These are phyloP conservation scores for Synergus japonicus DNA, from an alignment of 2,888 invertebrate genomes.

Conservation along the genomic window DNA sequence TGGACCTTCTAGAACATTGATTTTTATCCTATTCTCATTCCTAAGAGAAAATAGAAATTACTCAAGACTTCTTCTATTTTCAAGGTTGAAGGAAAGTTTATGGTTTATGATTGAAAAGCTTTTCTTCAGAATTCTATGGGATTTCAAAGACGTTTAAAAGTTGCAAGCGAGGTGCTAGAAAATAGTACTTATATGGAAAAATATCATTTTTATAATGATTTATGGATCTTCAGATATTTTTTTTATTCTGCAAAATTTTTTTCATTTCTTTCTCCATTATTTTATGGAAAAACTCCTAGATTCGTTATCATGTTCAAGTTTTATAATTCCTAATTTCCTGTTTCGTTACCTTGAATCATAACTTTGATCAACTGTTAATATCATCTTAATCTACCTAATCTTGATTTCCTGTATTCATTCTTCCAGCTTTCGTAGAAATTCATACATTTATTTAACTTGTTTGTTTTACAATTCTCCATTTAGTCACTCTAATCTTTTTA, in stretches of 20 bases:
- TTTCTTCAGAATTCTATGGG: background rate
- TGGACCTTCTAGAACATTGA: background rate
- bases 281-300: background rate
- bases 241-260: background rate
- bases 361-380: background rate
- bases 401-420: background rate
- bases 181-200: background rate
- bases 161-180: background rate
- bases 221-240: background rate
- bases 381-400: background rate
- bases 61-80: background rate
- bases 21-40: conserved; percentile 13
- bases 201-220: background rate
- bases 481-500: background rate
- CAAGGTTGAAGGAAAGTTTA: background rate
- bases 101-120: background rate
- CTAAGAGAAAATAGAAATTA: conserved; percentile 2
- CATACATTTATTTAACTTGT: background rate
- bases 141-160: too few species aligned
- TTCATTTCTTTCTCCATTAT: background rate
- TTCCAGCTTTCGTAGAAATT: too few species aligned
- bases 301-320: background rate
- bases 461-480: too few species aligned
- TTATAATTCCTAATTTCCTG: background rate
- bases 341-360: background rate